These are phyloP conservation scores for Parnassius mnemosyne DNA, from an alignment of 2,888 invertebrate species.

Conservation along the genomic window DNA sequence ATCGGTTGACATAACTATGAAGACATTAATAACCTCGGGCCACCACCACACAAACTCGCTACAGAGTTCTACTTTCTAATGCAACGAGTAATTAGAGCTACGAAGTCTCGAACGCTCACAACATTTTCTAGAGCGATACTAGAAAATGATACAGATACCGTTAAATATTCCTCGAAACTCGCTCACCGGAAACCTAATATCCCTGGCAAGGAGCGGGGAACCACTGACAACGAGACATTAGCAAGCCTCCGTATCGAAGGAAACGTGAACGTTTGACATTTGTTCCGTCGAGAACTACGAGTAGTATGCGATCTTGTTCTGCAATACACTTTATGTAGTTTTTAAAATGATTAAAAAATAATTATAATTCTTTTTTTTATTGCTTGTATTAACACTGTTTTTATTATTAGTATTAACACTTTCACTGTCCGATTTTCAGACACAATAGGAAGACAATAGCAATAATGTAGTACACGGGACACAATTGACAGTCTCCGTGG, in stretches of 20 bases:
- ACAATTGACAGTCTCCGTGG: too few species aligned
- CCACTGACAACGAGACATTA: conserved; percentile 31
- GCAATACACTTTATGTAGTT: too few species aligned
- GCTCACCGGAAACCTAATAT: conserved; percentile 24
- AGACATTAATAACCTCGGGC: neutral
- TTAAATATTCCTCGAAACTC: conserved; percentile 21
- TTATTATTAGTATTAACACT: too few species aligned
- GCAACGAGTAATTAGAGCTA: conserved; percentile 20
- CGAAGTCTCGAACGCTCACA: conserved; percentile 11
- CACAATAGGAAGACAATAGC: too few species aligned
- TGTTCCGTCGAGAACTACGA: conserved; percentile 31
- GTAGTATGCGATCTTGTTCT: neutral
- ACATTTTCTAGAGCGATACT: conserved; percentile 24
- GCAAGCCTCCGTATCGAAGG: conserved; percentile 32
- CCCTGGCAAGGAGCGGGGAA: conserved; percentile 6
- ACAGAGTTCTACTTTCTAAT: conserved; percentile 17
- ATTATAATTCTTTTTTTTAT: too few species aligned
- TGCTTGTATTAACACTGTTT: too few species aligned
- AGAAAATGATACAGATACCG: conserved; percentile 18
- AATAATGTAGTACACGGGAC: too few species aligned
- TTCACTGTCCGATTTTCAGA: too few species aligned
- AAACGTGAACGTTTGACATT: conserved; percentile 38
- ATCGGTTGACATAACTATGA: neutral
- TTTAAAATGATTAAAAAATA: too few species aligned
- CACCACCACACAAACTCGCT: conserved; percentile 4